These are phyloP conservation scores for Biston betularia DNA, from an alignment of 2,888 invertebrate species.

Conservation along the genomic window DNA sequence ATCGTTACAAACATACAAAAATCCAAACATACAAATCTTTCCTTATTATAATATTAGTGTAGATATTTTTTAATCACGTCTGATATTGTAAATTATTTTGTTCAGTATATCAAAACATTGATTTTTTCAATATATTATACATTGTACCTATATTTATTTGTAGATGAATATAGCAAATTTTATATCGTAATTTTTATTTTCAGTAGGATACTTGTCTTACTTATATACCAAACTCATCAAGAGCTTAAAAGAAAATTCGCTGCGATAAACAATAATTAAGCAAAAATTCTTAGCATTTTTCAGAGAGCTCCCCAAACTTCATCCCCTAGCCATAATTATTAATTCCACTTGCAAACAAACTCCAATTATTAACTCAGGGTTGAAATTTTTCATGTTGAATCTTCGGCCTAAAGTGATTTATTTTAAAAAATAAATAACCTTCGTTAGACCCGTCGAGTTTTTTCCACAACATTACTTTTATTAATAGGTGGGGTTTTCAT, in stretches of 20 bases:
- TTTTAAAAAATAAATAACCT: conserved; percentile 24
- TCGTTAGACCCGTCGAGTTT: conserved; percentile 16
- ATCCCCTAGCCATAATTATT: conserved; percentile 27
- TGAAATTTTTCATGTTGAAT: conserved; percentile 31
- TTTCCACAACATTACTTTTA: conserved; percentile 18
- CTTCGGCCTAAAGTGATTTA: conserved; percentile 23
- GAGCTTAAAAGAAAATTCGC: background rate
- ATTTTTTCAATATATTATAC: no score
- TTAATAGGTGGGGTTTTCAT: conserved; percentile 6
- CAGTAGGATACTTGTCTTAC: background rate
- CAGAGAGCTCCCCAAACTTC: conserved; percentile 17
- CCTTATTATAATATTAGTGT: no score
- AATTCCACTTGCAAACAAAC: conserved; percentile 34
- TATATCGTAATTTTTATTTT: no score
- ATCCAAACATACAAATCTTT: no score
- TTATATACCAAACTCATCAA: background rate
- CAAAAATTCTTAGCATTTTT: conserved; percentile 24
- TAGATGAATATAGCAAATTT: no score
- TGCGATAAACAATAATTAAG: conserved; percentile 20
- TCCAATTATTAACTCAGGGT: conserved; percentile 32
- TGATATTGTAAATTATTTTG: no score
- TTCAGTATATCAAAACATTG: no score
- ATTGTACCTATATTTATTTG: no score
- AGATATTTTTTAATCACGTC: no score
- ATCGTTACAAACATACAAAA: no score